Evolutionary conservation across 2,113 vertebrate genomes (phyloP).

Genomic region (Dascyllus trimaculatus): DNA sequence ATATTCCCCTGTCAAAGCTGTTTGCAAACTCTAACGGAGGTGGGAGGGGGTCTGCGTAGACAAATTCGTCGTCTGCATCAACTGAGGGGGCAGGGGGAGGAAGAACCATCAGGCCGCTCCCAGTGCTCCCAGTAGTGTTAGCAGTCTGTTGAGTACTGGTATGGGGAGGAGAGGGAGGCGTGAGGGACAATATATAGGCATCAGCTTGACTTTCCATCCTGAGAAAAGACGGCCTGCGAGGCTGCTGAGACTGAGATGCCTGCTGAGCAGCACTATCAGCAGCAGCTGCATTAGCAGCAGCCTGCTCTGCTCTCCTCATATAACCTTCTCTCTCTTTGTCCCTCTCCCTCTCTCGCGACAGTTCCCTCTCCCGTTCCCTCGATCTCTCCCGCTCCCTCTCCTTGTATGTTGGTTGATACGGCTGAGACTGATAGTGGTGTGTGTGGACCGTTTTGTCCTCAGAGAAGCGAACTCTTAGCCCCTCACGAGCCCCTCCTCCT

Average conservation of each 20-base stretch:
- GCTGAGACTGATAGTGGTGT: slow-evolving; percentile 84
- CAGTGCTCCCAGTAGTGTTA: slow-evolving; percentile 64
- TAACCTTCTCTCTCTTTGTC: slow-evolving; percentile 79
- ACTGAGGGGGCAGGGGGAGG: slow-evolving; percentile 93
- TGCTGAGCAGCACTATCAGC: slow-evolving; percentile 62
- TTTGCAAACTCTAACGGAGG: slow-evolving; percentile 95
- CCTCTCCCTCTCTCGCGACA: slow-evolving; percentile 73
- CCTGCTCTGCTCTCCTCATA: slow-evolving; percentile 77
- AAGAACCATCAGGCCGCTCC: slow-evolving; percentile 88
- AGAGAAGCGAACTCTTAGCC: slow-evolving; percentile 88
- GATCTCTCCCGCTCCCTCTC: slow-evolving; percentile 75
- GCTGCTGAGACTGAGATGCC: slow-evolving; percentile 73
- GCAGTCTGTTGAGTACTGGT: slow-evolving; percentile 58
- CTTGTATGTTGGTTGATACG: slow-evolving; percentile 77
- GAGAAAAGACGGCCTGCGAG: slow-evolving; percentile 80
- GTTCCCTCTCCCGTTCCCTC: slow-evolving; percentile 73
- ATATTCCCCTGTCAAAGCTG: slow-evolving; percentile 88
- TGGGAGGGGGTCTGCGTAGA: slow-evolving; percentile 91
- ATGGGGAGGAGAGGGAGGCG: slow-evolving; percentile 81
- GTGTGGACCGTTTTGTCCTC: slow-evolving; percentile 86
- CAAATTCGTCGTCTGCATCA: slow-evolving; percentile 92
- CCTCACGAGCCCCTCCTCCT: slow-evolving; percentile 82
- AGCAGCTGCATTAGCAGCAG: slow-evolving; percentile 41
- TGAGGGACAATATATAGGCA: slow-evolving; percentile 82
- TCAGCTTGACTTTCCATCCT: slow-evolving; percentile 85